Evolutionary conservation across 1,140 invertebrate species (phyloP), one percentile per base, ranked within the genome.

Genomic region (Gryon sp.): DNA sequence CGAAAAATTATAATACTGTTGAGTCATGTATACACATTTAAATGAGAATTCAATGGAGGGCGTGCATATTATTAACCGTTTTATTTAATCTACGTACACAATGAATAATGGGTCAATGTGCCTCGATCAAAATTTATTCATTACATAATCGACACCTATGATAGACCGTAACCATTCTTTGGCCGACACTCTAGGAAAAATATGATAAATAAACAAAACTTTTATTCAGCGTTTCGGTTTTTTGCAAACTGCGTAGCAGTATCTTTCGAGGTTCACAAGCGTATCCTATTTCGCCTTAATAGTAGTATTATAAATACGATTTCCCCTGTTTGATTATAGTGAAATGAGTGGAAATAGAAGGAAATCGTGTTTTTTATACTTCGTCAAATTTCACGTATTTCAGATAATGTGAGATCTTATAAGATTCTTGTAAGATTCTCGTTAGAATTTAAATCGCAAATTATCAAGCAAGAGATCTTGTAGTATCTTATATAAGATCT

Each of bases 81-180:
- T 74, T 72, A 72, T 72, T 72, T 48, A 72, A 63, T 57, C 48
- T 73, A 73, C 59, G 59, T 63, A 48, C 16, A 73, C 50, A 73
- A 73, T 73, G 69, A 73, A 73, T 63, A 73, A 73, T 73, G 43
- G 69, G 69, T 73, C 69, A 73, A 73, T 73, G 52, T 73, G 69
- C 69, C 57, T 55, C 50, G 59, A 57, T 63, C 69, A 34, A 73
- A 73, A 73, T 73, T 46, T 73, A 73, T 73, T 73, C 59, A 73
- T 63, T 73, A 63, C 69, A 70, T 70, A 70, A 70, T 70, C 65
- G 53, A 70, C 66, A 60, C 66, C 55, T 52, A 70, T 60, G 34
- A 53, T 19, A 34, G 38, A 41, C 28, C 40, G 19, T 2, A 16
- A 55, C 7, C 12, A 24, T 59, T 57, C 43, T 52, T 52, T 68